phyloP scores from a whole-genome alignment of 2,113 vertebrate species.

The Myodes glareolus region DNA sequence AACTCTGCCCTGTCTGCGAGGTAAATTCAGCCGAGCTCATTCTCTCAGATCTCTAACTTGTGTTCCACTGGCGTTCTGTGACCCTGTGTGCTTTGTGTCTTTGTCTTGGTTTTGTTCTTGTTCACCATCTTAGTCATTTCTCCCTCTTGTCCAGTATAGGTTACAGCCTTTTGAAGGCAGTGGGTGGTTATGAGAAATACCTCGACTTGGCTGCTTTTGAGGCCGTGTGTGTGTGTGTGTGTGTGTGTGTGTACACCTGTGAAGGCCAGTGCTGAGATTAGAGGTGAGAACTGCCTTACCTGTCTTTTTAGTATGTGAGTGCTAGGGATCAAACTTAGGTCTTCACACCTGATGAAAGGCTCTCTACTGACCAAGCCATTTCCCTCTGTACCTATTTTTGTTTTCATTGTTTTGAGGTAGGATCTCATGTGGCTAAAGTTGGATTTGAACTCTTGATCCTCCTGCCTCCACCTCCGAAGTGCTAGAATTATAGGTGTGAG shows the following conservation, averaged over 20 bases:
- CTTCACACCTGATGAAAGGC: not conserved
- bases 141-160: not conserved
- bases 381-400: not conserved
- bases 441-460: not conserved
- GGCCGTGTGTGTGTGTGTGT: not conserved
- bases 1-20: not conserved
- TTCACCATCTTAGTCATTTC: not conserved
- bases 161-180: not conserved
- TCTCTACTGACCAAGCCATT: not conserved
- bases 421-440: too few species aligned
- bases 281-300: not conserved
- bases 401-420: not conserved
- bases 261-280: not conserved
- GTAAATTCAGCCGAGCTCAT: not conserved
- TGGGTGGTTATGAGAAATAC: not conserved
- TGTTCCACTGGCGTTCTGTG: not conserved
- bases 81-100: not conserved
- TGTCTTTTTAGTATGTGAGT: not conserved
- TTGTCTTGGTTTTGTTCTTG: not conserved
- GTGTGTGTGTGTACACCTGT: not conserved
- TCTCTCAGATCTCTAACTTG: not conserved
- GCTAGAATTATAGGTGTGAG: not conserved
- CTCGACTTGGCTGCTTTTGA: not conserved
- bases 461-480: not conserved
- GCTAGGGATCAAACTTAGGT: not conserved